These are phyloP conservation scores for Eurytoma adleriae DNA, from an alignment of 2,888 invertebrate species.

Conservation along the genomic window DNA sequence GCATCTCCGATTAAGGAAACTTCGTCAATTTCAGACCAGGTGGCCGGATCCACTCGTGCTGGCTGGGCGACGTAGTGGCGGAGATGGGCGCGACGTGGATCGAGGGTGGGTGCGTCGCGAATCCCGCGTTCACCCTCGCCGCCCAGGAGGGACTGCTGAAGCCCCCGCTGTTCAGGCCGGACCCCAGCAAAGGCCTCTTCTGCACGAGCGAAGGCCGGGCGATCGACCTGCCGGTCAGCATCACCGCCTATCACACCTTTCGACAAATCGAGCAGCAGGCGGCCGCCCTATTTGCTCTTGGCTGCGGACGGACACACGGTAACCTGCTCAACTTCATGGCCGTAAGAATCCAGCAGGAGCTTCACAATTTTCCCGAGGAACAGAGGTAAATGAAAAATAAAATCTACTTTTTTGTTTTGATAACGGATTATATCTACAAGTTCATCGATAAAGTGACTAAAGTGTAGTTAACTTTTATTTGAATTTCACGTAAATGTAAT, in stretches of 20 bases:
- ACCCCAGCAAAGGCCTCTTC: conserved; percentile 80
- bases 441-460: too few relatives aligned
- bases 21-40: conserved; percentile 79
- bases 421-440: too few relatives aligned
- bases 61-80: conserved; percentile 86
- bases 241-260: conserved; percentile 83
- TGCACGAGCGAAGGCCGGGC: conserved; percentile 85
- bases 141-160: conserved; percentile 83
- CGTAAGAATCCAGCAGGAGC: conserved; percentile 82
- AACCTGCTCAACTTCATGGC: conserved; percentile 82
- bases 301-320: conserved; percentile 81
- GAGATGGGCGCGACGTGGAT: conserved; percentile 89
- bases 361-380: conserved; percentile 84
- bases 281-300: conserved; percentile 79
- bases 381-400: conserved; percentile 72
- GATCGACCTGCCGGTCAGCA: conserved; percentile 81
- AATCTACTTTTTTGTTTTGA: neutral
- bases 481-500: too few relatives aligned
- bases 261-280: conserved; percentile 84
- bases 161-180: conserved; percentile 78
- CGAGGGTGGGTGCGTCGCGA: conserved; percentile 83
- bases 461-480: too few relatives aligned
- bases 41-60: conserved; percentile 87
- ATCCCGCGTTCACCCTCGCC: conserved; percentile 84
- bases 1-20: too few relatives aligned